Base-by-base conservation (phyloP, 1,140 invertebrate species). In the Polyergus mexicanus region DNA sequence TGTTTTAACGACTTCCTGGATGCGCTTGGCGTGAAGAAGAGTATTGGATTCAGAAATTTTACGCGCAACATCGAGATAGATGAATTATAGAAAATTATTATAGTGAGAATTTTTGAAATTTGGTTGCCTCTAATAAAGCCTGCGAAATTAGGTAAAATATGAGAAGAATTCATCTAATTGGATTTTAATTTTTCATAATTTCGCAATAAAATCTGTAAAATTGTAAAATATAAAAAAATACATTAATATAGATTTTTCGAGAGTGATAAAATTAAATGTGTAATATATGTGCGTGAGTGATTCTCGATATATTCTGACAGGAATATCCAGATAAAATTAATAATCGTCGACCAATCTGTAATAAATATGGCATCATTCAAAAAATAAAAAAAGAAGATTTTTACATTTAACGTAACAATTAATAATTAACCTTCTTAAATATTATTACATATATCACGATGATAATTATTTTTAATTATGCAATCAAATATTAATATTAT, bases 1-100 rank as follows among this genome's bases (percentile, higher is more conserved):
- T 13, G 44, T 38, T 65, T 60, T 74, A 76, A 84, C 44, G 38
- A 85, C 54, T 68, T 78, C 63, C 74, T 38, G 58, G n/a, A 85
- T 16, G 16, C 44, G 60, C 28, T 28, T 19, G 22, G 22, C 32
- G 51, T 38, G n/a, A 19, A 54, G 13, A 19, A 28, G 2, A 22
- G 41, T 1, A 56, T 41, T 28, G 32, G 13, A 19, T 28, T 11
- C n/a, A 62, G 11, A 22, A 62, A 60, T 32, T 8, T 68, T 56
- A 44, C 8, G 7, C 7, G 13, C 8, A 32, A 74, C 66, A 66
- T 35, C 35, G 44, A 44, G 19, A 19, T 44, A 6, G 22, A 8
- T 16, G 68, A 51, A 32, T 51, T 51, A 38, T 47, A 19, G 25
- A 71, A 25, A 68, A 32, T 71, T 2, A 8, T 44, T 41, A 3